Evolutionary conservation across 2,888 invertebrate genomes (phyloP), one percentile per base, ranked within the genome.

Genomic region (Agrilus cyanescens): DNA sequence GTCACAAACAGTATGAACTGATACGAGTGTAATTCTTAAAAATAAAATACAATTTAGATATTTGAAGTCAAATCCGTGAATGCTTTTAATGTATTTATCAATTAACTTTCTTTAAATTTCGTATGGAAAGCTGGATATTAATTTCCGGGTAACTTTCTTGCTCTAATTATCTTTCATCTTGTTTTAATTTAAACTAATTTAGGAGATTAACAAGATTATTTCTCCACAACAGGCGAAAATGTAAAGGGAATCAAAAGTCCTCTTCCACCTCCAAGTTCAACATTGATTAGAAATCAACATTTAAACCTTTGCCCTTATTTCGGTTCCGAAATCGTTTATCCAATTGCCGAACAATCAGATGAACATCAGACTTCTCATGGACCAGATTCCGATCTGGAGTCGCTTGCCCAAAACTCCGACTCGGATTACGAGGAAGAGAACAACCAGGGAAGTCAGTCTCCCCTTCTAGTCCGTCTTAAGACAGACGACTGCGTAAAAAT

Each of bases 271-370:
- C 82, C 82, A 14, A 82, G 82, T 57, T 79, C 78, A 54, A 74
- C 77, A 55, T 64, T 82, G 42, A 79, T 80, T 3, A 69, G 82
- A 7, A 82, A 82, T 48, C 80, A 80, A 32, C 82, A 82, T 59
- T 66, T 81, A 20, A 82, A 80, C 59, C 63, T 82, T 12, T 82
- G 79, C 55, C 78, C 79, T 1, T 76, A 75, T 53, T 80, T 79
- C 53, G 81, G 82, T 12, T 82, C 83, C 2, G 84, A 85, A 63
- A 82, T 83, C 44, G 78, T 85, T 2, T 86, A 87, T 63, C 86
- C 88, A 4, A 87, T 88, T 53, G 86, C 84, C 1, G 88, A 88
- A 66, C 85, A 85, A 60, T 80, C 82, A 1, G 87, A 85, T 57
- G 86, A 87, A 63, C 81, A 78, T 69, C 78, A 78, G 59, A 77